A percentile compares a stretch with the other conserved stretches of the same genome.
Conservation (phyloP, 2,797 vertebrate species). For the Zenarchopterus dispar region DNA sequence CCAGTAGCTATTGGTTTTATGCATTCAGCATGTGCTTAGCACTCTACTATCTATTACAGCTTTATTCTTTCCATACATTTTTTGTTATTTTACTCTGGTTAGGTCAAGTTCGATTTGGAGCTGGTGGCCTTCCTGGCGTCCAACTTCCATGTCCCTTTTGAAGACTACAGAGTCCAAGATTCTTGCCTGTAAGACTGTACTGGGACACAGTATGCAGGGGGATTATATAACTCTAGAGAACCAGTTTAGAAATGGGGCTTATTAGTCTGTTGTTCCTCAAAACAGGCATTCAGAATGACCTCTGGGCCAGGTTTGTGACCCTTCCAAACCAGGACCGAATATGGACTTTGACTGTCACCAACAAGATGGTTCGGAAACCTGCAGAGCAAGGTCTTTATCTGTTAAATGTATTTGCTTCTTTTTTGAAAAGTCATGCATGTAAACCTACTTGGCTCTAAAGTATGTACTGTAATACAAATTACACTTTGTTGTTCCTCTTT, state of each 20-base stretch:
- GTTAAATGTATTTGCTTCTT: not conserved
- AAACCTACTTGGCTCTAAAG: not conserved
- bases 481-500: not conserved
- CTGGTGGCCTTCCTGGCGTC: slow-evolving; percentile 92
- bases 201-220: not conserved
- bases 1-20: not conserved
- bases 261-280: not conserved
- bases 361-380: slow-evolving; percentile 62
- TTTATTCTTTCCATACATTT: not conserved
- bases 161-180: slow-evolving; percentile 93
- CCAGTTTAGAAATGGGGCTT: not conserved
- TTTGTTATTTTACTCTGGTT: slow-evolving; percentile 7
- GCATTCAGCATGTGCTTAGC: not conserved
- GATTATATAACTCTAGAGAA: not conserved
- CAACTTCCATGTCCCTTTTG: slow-evolving; percentile 92
- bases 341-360: slow-evolving; percentile 88
- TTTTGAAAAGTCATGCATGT: not conserved
- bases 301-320: slow-evolving; percentile 89
- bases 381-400: slow-evolving; percentile 54
- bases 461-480: not conserved
- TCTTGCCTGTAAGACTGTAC: slow-evolving; percentile 85
- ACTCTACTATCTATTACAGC: not conserved
- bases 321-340: slow-evolving; percentile 87
- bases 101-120: slow-evolving; percentile 83
- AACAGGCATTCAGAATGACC: slow-evolving; percentile 88